Base-by-base conservation (phyloP, 1,140 invertebrate species). In the Trichogramma pretiosum region DNA sequence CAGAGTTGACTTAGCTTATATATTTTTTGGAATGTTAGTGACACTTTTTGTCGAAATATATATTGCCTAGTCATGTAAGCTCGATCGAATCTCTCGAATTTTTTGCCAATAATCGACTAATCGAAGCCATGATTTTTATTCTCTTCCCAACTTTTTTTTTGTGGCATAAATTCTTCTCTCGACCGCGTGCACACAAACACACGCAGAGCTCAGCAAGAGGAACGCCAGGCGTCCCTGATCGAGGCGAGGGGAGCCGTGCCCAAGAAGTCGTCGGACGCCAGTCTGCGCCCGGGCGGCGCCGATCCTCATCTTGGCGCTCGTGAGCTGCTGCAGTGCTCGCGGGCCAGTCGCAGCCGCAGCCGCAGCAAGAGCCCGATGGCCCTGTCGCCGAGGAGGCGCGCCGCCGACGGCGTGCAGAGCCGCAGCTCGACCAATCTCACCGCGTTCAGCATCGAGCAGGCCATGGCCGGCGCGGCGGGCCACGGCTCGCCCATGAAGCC, bases 191-290 rank as follows among this genome's bases (percentile, higher is more conserved):
- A 28, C 13, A 13, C 13, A 13, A 9, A 28, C 14, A n/a, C 32
- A 14, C 32, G 13, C 40, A 72, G 68, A 63, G 70, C 66, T 5
- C 68, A 72, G 39, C 68, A 70, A 42, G 68, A 69, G 41, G 67
- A 71, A 16, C 69, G 63, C 18, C 57, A 54, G 7, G 62, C 65
- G 1, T 36, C 55, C 11, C 22, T 3, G 16, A 16, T 5, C 4
- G 36, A 53, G n/a, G 32, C 5, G 16, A 46, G 35, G 14, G 49
- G 49, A 1, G 49, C 49, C 13, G 46, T 51, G 9, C 38, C 22
- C 21, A 51, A 51, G 13, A 43, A 46, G n/a, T 32, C 30, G 1
- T 30, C 2, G 2, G n/a, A n/a, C n/a, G n/a, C n/a, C n/a, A n/a
- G n/a, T n/a, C n/a, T n/a, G n/a, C n/a, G n/a, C n/a, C n/a, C n/a